Conservation (phyloP, 2,113 vertebrate species). For the Ammodytes dubius region DNA sequence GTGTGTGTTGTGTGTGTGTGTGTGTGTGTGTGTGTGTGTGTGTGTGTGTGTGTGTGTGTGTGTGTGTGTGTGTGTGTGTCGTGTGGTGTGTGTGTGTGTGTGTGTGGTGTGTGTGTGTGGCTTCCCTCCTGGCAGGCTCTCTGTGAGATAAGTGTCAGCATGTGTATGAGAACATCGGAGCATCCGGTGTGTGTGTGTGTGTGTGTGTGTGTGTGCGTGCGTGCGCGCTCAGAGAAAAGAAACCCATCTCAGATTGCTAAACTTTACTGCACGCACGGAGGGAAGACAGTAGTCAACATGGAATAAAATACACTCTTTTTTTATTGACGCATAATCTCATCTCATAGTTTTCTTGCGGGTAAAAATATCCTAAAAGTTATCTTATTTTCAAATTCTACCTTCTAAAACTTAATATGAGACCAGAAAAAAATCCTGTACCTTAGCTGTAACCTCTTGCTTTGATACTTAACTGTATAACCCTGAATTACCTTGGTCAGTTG, state of each 20-base stretch:
- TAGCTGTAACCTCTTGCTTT: background rate
- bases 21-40: too few species aligned
- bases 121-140: conserved; percentile 50
- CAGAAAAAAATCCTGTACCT: background rate
- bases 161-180: conserved; percentile 41
- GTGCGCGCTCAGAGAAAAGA: background rate
- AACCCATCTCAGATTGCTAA: background rate
- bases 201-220: background rate
- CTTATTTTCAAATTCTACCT: background rate
- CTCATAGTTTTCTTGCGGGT: background rate
- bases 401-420: background rate
- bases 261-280: background rate
- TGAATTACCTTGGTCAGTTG: background rate
- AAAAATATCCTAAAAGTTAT: background rate
- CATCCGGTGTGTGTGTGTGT: conserved; percentile 4
- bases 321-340: background rate
- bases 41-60: too few species aligned
- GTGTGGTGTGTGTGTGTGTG: too few species aligned
- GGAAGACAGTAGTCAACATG: background rate
- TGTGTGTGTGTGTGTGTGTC: too few species aligned
- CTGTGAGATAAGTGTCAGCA: conserved; percentile 57
- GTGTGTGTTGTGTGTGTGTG: too few species aligned
- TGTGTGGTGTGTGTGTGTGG: conserved; percentile 3
- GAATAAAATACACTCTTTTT: background rate
- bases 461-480: background rate